phyloP scores from a whole-genome alignment of 1,140 invertebrate genomes.

The Saccostrea cuccullata region DNA sequence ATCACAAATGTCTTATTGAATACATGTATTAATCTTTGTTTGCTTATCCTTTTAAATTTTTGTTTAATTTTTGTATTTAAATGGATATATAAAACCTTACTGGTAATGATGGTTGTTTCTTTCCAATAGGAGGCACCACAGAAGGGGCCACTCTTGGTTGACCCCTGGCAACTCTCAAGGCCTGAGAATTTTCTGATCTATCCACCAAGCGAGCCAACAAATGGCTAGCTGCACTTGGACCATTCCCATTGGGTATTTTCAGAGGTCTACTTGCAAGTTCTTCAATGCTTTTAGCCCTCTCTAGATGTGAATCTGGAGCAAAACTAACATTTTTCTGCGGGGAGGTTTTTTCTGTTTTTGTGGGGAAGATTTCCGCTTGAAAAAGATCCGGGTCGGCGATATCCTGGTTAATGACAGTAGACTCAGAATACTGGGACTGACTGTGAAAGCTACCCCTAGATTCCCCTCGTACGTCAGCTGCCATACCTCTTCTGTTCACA shows the following conservation, averaged over 20 bases:
- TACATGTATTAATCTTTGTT: too few relatives aligned
- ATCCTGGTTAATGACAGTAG: conserved; percentile 67
- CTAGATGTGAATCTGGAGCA: conserved; percentile 46
- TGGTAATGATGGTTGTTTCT: conserved; percentile 19
- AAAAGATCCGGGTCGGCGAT: conserved; percentile 59
- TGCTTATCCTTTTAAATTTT: too few relatives aligned
- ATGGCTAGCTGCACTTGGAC: conserved; percentile 48
- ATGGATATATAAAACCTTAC: neutral
- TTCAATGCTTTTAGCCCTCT: conserved; percentile 45
- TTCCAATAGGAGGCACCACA: conserved; percentile 8
- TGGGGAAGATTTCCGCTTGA: conserved; percentile 50
- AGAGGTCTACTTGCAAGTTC: conserved; percentile 40
- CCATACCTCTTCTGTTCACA: conserved; percentile 26
- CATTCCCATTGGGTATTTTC: conserved; percentile 9
- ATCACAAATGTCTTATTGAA: too few relatives aligned
- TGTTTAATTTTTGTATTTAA: too few relatives aligned
- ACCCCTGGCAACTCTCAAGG: conserved; percentile 61
- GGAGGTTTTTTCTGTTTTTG: conserved; percentile 41
- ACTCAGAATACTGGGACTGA: conserved; percentile 63
- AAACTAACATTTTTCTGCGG: conserved; percentile 61
- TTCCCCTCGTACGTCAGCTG: conserved; percentile 61
- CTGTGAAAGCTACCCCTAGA: conserved; percentile 60
- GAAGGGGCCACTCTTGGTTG: conserved; percentile 15
- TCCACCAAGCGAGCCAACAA: conserved; percentile 65
- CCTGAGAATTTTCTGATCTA: conserved; percentile 64